Evolutionary conservation across 2,113 vertebrate species (phyloP), one percentile per base, ranked within the genome.

Genomic region (Kryptolebias marmoratus): DNA sequence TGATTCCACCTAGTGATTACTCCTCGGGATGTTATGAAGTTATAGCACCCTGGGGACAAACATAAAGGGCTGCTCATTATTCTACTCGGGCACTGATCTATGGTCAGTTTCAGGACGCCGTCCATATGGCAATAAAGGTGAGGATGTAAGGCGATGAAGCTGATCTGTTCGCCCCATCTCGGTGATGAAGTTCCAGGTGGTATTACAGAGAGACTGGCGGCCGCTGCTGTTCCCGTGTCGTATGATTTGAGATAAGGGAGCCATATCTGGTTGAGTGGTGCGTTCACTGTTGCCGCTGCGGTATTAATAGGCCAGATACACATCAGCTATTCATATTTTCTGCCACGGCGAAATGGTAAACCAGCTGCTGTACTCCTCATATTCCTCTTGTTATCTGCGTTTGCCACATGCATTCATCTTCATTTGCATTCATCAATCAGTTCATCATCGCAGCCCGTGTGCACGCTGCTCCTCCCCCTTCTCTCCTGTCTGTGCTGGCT

Each of bases 361-460:
- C 47, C 79, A 62, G 73, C 63, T 28, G 42, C 79, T 72, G 49
- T 54, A 59, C 85, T 75, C 77, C 72, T 87, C 86, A 85, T 77
- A 86, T 87, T 85, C 59, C 74, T 81, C 80, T 71, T 71, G 81
- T 88, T 91, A 90, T 92, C 87, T 88, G 78, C 48, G 68, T 88
- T 84, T 86, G 87, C 79, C 86, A 83, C 73, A 63, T 83, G 78
- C 82, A 85, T 89, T 87, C 82, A 73, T 91, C 89, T 89, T 90
- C 81, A 90, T 92, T 89, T 90, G 81, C 82, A 89, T 88, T 91
- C 85, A 88, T 91, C 90, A 91, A 90, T 93, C 90, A 89, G 81
- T 86, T 87, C 88, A 87, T 88, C 86, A 89, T 88, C 76, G 69
- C 61, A 79, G 67, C 55, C 77, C 15, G 2, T 63, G 59, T 18